phyloP scores from a whole-genome alignment of 2,113 vertebrate genomes.

The Lanius collurio region DNA sequence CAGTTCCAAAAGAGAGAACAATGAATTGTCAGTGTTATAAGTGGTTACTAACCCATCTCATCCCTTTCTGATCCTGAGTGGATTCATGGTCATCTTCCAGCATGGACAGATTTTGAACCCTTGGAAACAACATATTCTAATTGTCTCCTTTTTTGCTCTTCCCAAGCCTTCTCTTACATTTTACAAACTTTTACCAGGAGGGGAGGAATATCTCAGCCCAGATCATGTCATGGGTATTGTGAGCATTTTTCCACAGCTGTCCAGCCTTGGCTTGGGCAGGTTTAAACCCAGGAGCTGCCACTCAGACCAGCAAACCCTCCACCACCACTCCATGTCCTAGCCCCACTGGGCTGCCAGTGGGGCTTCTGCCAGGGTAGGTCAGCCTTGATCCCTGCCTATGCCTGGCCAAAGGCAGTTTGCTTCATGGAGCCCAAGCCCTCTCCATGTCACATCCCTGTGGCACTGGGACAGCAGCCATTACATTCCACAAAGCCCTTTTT shows the following conservation, averaged over 20 bases:
- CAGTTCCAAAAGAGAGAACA: neutral
- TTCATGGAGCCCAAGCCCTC: neutral
- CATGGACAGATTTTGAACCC: neutral
- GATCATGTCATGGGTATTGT: neutral
- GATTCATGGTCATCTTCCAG: neutral
- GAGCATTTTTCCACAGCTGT: neutral
- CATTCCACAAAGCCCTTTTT: neutral
- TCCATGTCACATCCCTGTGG: neutral
- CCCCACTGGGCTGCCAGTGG: too few relatives aligned
- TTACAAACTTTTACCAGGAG: neutral
- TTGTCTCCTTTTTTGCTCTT: neutral
- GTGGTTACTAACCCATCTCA: neutral
- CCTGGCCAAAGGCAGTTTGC: neutral
- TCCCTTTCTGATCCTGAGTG: neutral
- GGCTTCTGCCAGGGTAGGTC: neutral
- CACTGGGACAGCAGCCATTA: neutral
- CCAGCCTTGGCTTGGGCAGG: neutral
- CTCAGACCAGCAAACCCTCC: neutral
- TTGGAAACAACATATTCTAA: neutral
- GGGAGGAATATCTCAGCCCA: neutral
- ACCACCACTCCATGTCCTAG: neutral
- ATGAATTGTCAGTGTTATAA: neutral
- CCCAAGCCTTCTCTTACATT: neutral
- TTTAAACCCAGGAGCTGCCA: neutral
- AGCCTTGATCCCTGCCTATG: neutral